Evolutionary conservation across 2,797 vertebrate species (phyloP).

Genomic region (Anguilla obscura): DNA sequence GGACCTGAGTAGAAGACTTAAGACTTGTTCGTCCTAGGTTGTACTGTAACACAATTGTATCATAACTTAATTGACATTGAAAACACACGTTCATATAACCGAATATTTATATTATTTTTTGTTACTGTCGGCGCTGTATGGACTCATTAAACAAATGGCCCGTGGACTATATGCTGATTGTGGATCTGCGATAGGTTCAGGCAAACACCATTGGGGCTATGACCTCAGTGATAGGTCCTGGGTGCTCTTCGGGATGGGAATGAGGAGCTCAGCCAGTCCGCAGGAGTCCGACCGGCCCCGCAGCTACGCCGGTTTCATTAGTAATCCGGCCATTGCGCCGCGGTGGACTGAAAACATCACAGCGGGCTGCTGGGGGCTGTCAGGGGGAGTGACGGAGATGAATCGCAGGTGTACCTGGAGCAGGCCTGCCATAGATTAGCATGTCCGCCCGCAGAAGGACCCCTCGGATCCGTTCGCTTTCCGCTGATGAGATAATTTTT

Average conservation of each 20-base stretch:
- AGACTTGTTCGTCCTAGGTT: no score
- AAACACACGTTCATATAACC: no score
- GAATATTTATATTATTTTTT: no score
- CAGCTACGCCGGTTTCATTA: slow-evolving; percentile 70
- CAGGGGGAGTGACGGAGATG: slow-evolving; percentile 82
- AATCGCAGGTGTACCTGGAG: slow-evolving; percentile 78
- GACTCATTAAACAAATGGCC: no score
- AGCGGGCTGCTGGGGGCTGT: slow-evolving; percentile 69
- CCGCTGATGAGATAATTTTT: slow-evolving; percentile 90
- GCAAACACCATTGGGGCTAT: no score
- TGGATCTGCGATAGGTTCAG: no score
- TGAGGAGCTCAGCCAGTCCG: background rate
- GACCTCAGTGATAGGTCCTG: no score
- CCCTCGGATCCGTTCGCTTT: slow-evolving; percentile 66
- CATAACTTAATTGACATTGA: no score
- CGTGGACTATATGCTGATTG: no score
- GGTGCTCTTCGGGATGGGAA: slow-evolving; percentile 36
- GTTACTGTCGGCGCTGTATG: no score
- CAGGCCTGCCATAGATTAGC: slow-evolving; percentile 77
- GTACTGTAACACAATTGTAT: no score
- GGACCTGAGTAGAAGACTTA: no score
- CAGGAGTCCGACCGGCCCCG: slow-evolving; percentile 50
- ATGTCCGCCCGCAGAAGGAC: slow-evolving; percentile 72
- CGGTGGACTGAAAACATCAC: slow-evolving; percentile 70
- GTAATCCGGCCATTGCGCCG: slow-evolving; percentile 65